Evolutionary conservation across 1,140 invertebrate genomes (phyloP).

Genomic region (Platyura marginata): DNA sequence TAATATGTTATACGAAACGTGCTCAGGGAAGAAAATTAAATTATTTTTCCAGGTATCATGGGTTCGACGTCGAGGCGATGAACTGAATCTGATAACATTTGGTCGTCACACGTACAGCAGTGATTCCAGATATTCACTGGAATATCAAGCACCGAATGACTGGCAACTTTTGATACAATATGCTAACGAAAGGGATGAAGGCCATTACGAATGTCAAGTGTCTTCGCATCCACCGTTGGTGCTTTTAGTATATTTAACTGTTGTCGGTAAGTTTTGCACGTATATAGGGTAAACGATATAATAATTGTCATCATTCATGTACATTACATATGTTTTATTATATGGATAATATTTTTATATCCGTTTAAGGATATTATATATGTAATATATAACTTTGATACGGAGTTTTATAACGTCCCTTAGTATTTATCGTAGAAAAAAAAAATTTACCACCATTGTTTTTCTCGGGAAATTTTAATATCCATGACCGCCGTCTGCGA

Average conservation of each 20-base stretch:
- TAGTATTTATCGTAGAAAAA: no score
- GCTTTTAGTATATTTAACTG: slow-evolving; percentile 45
- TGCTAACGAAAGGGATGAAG: slow-evolving; percentile 52
- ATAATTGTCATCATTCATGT: no score
- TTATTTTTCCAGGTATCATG: slow-evolving; percentile 45
- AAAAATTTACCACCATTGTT: no score
- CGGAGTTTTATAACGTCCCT: no score
- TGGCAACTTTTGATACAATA: slow-evolving; percentile 57
- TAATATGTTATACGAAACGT: no score
- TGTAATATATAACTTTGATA: no score
- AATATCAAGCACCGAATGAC: slow-evolving; percentile 55
- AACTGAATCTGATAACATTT: slow-evolving; percentile 54
- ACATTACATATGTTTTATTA: not conserved
- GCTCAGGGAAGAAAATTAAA: no score
- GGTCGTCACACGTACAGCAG: slow-evolving; percentile 60
- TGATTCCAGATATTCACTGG: slow-evolving; percentile 54
- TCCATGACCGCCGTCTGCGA: no score
- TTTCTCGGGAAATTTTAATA: no score
- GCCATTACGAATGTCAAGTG: slow-evolving; percentile 59
- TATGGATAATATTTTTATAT: not conserved
- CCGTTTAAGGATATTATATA: no score
- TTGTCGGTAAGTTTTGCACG: slow-evolving; percentile 56
- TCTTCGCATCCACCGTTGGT: slow-evolving; percentile 57
- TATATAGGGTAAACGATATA: not conserved
- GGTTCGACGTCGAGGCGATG: slow-evolving; percentile 50